Base-by-base conservation (phyloP, 2,797 vertebrate genomes). In the Arremon aurantiirostris region DNA sequence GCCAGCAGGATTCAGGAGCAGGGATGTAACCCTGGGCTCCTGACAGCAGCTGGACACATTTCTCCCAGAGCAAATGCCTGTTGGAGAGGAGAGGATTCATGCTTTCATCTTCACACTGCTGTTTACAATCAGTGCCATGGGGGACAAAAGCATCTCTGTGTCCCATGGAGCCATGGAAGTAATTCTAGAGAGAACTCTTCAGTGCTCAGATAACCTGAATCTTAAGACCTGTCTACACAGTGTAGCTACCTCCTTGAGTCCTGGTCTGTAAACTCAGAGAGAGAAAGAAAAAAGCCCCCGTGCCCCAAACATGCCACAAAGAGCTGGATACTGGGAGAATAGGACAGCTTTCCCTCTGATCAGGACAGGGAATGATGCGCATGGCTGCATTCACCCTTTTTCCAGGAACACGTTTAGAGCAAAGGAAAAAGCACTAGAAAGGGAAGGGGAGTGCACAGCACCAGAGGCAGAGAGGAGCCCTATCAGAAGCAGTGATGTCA, bases 291-390 rank as follows among this genome's bases (percentile, higher is more conserved):
- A 78, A 44, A 64, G 2, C 8, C 14, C 24, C 46, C 9, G 7
- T 0, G 1, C 16, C 55, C 42, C 2, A 7, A 39, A 41, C 4
- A 8, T 1, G 1, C 19, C 56, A n/a, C 3, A 8, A n/a, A 37
- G 2, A 42, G 19, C 32, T 76, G 82, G 75, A 26, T 28, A 14
- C 23, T 34, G 2, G 11, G 50, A 72, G 70, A 50, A 47, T 4
- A 75, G 50, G 32, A 23, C 4, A 17, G 9, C 22, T 71, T 71
- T 60, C 41, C 30, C 16, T 78, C 59, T 5, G 7, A 86, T 44
- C 1, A 1, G 66, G 57, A 37, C 32, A 34, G 34, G 17, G 49
- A 53, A 23, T 0, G n/a, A 55, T 9, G 41, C n/a, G 41, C 0
- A 1, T 34, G 27, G 34, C 65, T 78, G 39, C 2, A 1, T 8